Base-by-base conservation (phyloP, 2,113 vertebrate genomes). In the Jacana jacana region DNA sequence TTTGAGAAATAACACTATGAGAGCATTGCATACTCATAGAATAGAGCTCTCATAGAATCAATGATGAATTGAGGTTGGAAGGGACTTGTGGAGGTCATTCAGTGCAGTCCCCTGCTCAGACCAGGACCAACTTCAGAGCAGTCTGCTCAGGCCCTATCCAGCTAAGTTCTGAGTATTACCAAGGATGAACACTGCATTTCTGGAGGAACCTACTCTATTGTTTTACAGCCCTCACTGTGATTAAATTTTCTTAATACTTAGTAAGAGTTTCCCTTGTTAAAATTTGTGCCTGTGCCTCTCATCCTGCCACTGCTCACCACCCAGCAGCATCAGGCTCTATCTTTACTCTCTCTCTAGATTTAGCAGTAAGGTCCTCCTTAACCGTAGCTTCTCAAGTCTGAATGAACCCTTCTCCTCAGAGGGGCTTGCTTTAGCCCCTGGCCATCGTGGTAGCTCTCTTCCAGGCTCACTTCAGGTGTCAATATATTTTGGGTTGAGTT, bases 1-100 rank as follows among this genome's bases (percentile, higher is more conserved):
- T 93, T 87, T 91, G 93, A 94, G 96, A 92, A 95, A 89, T 79
- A 61, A 57, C 46, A 69, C 35, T 57, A 51, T 93, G 82, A 96
- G 64, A 94, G n/a, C 81, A 91, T 72, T 85, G 49, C 65, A 65
- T 49, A 39, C 7, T n/a, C n/a, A n/a, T n/a, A n/a, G n/a, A n/a
- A n/a, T n/a, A n/a, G n/a, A 24, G 66, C 40, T 81, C 20, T 24
- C 54, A 51, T 17, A 71, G 55, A 81, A 69, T 48, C 69, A 57
- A 4, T n/a, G 33, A 64, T 73, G 61, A 92, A 76, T 75, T 91
- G 30, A 48, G 35, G 42, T 55, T 55, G 73, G 49, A 61, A 91
- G 48, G 42, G 52, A 52, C 70, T 71, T 11, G 9, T 3, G 12
- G 54, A 86, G 46, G 24, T 64, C 55, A 80, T 85, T 68, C 23